Conservation (phyloP, 2,113 vertebrate species). For the Siniperca chuatsi region DNA sequence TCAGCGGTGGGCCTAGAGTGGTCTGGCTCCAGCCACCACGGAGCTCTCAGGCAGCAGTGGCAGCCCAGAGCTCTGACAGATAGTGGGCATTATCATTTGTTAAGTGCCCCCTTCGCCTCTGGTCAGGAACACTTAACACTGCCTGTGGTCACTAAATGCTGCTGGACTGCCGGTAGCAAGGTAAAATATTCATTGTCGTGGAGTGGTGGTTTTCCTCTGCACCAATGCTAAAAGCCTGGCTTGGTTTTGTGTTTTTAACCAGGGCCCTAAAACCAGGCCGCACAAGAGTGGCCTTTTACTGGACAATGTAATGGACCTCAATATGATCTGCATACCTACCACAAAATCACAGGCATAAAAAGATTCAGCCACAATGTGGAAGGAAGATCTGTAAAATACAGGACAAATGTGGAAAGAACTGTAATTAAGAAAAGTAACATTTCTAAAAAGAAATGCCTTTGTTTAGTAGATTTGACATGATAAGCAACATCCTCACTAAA, state of each 20-base stretch:
- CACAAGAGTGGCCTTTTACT: slow-evolving; percentile 69
- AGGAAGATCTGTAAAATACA: slow-evolving; percentile 42
- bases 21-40: slow-evolving; percentile 76
- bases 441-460: background rate
- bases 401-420: background rate
- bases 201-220: slow-evolving; percentile 87
- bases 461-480: background rate
- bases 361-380: slow-evolving; percentile 32
- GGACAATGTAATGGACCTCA: slow-evolving; percentile 75
- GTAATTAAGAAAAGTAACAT: slow-evolving; percentile 15
- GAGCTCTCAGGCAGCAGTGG: slow-evolving; percentile 80
- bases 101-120: slow-evolving; percentile 86
- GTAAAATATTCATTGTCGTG: slow-evolving; percentile 87
- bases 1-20: slow-evolving; percentile 79
- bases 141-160: slow-evolving; percentile 87
- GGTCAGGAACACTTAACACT: slow-evolving; percentile 88
- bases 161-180: slow-evolving; percentile 83
- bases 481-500: background rate
- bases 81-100: slow-evolving; percentile 87
- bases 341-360: slow-evolving; percentile 63
- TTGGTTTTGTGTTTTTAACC: slow-evolving; percentile 86
- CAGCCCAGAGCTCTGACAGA: slow-evolving; percentile 77
- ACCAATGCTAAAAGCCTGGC: slow-evolving; percentile 83
- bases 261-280: slow-evolving; percentile 79
- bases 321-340: slow-evolving; percentile 49